A percentile compares a stretch with the other conserved stretches of the same genome.
These are phyloP conservation scores for Athetis lepigone DNA, from an alignment of 2,888 invertebrate species.

Conservation along the genomic window DNA sequence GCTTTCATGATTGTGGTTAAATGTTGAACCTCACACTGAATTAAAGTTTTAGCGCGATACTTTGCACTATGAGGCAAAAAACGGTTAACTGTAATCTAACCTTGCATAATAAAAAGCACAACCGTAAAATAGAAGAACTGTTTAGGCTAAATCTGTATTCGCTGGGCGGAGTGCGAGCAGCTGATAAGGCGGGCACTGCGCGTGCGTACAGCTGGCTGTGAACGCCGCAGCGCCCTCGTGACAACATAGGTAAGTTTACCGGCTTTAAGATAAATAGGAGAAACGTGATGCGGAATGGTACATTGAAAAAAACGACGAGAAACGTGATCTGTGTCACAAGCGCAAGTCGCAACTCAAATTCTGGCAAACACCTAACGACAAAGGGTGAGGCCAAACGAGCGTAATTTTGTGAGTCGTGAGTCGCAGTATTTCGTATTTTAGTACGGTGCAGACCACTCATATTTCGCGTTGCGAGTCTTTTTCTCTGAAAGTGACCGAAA, in stretches of 20 bases:
- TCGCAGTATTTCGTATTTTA: no score
- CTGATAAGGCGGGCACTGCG: slow-evolving; percentile 73
- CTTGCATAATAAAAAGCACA: slow-evolving; percentile 67
- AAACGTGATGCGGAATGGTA: not conserved
- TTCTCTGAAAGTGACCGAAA: no score
- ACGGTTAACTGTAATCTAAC: slow-evolving; percentile 34
- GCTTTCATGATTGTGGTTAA: slow-evolving; percentile 89
- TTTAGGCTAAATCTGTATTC: slow-evolving; percentile 56
- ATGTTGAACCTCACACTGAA: slow-evolving; percentile 33
- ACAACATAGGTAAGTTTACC: slow-evolving; percentile 15
- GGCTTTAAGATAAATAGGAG: slow-evolving; percentile 1
- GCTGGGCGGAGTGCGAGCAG: slow-evolving; percentile 78
- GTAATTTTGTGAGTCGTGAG: no score
- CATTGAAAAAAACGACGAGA: not conserved
- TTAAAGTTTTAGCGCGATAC: slow-evolving; percentile 11
- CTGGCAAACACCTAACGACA: no score
- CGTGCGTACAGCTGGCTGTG: slow-evolving; percentile 72
- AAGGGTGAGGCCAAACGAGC: no score
- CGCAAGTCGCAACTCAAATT: no score
- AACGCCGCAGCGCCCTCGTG: slow-evolving; percentile 57
- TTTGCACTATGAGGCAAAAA: slow-evolving; percentile 14
- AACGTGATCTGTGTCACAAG: no score
- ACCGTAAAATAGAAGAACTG: slow-evolving; percentile 62
- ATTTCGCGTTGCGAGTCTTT: no score
- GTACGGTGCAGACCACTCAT: no score